phyloP scores from a whole-genome alignment of 2,797 vertebrate species.

The Diplodus sargus region DNA sequence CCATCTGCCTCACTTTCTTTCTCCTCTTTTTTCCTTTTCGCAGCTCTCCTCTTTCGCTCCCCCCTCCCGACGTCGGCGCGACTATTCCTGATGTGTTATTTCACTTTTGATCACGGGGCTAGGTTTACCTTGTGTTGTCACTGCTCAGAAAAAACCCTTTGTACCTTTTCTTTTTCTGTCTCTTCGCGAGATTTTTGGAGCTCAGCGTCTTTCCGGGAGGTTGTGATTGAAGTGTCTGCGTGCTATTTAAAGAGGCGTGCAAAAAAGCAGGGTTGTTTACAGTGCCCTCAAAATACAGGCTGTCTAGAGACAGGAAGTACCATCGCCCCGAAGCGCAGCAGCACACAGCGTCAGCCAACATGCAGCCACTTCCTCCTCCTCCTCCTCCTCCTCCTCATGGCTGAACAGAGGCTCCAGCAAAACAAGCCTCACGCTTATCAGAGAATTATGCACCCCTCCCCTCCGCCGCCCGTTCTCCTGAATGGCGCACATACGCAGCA shows the following conservation, averaged over 20 bases:
- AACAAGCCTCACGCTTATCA: constrained; percentile 85
- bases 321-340: constrained; percentile 68
- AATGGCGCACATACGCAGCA: constrained; percentile 82
- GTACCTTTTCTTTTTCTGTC: constrained; percentile 12
- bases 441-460: constrained; percentile 79
- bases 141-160: constrained; percentile 14
- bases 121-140: constrained; percentile 7
- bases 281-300: constrained; percentile 74
- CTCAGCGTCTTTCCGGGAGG: constrained; percentile 58
- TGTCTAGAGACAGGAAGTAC: constrained; percentile 83
- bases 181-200: constrained; percentile 29
- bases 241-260: constrained; percentile 81
- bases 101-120: constrained; percentile 38
- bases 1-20: constrained; percentile 71
- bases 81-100: constrained; percentile 35
- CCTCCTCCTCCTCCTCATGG: constrained; percentile 65
- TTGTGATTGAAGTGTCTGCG: constrained; percentile 64
- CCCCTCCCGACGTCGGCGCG: constrained; percentile 40
- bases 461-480: constrained; percentile 62
- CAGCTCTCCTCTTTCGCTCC: constrained; percentile 19
- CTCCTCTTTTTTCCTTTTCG: not conserved
- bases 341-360: constrained; percentile 67
- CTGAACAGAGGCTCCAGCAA: constrained; percentile 74
- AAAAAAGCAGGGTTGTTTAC: constrained; percentile 75
- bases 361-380: constrained; percentile 72